Conservation (phyloP, 2,888 invertebrate genomes). For the Crioceris asparagi region DNA sequence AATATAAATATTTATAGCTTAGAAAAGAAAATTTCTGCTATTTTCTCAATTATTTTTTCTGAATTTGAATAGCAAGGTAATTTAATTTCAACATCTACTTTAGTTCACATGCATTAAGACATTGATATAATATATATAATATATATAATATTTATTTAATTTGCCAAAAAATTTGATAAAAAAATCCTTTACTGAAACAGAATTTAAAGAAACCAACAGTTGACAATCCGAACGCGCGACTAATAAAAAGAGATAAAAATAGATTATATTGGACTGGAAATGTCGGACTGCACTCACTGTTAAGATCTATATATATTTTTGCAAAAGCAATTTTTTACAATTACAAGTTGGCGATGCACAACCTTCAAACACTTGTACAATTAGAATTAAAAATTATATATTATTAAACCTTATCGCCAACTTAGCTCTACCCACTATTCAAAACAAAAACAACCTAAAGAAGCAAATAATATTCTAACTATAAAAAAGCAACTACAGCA, state of each 20-base stretch:
- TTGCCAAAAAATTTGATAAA: no score
- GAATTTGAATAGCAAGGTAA: background rate
- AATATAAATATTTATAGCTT: background rate
- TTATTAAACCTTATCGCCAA: constrained; percentile 31
- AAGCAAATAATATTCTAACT: no score
- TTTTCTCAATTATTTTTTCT: background rate
- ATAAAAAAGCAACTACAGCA: no score
- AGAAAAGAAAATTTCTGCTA: background rate
- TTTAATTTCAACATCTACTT: constrained; percentile 1
- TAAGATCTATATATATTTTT: no score
- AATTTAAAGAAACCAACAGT: no score
- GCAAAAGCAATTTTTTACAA: constrained; percentile 13
- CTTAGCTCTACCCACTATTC: constrained; percentile 24
- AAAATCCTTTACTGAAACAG: no score
- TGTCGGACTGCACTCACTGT: no score
- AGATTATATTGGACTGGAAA: no score
- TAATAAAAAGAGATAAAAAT: no score
- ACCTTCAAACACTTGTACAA: constrained; percentile 32
- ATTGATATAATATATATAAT: background rate
- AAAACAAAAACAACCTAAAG: constrained; percentile 23
- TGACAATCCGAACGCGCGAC: no score
- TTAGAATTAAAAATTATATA: constrained; percentile 19
- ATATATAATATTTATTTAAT: no score
- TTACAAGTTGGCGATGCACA: constrained; percentile 33
- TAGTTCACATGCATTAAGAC: constrained; percentile 10